Base-by-base conservation (phyloP, 2,113 vertebrate species). In the Phylloscopus whistleri region DNA sequence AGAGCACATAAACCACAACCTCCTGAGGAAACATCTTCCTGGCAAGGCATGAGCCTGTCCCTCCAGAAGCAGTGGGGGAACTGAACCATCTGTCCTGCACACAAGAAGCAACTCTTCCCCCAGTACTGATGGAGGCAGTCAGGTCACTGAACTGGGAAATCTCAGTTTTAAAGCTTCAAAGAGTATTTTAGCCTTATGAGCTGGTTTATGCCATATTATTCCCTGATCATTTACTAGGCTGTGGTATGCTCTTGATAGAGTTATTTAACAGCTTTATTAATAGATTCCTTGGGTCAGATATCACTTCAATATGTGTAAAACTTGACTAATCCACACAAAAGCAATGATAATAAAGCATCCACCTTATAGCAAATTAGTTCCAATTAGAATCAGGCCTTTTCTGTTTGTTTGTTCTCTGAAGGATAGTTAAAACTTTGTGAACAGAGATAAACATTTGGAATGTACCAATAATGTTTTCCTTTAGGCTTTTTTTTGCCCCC, bases 211-310 rank as follows among this genome's bases (percentile, higher is more conserved):
- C 9, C 2, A 0, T 69, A 33, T 41, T 60, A 37, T 62, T 37
- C 31, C 55, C 37, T 49, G 21, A 58, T 62, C 28, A 74, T 73
- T 83, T 77, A 43, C n/a, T 51, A 21, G 2, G 0, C 22, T 77
- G 49, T 0, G 0, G 11, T 78, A 60, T 49, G 41, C 15, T 79
- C 8, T 46, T 62, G 39, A 31, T 37, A 10, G 33, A 89, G 67
- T 66, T 74, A 39, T 49, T 90, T 43, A 89, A 52, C 24, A 70
- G 48, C 14, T 84, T 77, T 95, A 93, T 84, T 93, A 94, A 86
- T 51, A 77, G n/a, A 81, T 68, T 93, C 48, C 66, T 86, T 93
- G 80, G 56, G 87, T 82, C 93, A 92, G 60, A 72, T 84, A 64
- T 55, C 23, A 46, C 48, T 90, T 89, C 82, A 89, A 75, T 69